These are phyloP conservation scores for Cuniculus paca DNA, from an alignment of 2,797 vertebrate genomes.

Conservation along the genomic window DNA sequence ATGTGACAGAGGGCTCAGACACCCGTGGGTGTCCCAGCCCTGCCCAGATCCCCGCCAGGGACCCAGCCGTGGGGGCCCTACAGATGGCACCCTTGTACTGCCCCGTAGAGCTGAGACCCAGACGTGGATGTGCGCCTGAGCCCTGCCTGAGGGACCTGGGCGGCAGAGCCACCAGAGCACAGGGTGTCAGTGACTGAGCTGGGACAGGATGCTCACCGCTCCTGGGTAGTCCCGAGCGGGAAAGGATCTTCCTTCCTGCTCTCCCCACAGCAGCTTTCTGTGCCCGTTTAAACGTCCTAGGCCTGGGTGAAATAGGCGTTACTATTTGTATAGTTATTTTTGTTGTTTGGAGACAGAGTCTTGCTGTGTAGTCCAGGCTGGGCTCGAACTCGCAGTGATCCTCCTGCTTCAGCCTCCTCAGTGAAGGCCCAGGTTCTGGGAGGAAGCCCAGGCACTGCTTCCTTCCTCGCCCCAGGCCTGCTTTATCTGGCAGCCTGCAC, in stretches of 20 bases:
- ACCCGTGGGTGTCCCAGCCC: neutral
- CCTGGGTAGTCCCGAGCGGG: neutral
- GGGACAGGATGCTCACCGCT: neutral
- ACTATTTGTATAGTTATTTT: neutral
- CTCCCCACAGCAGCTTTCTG: neutral
- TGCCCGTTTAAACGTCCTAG: accelerated
- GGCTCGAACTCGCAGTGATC: neutral
- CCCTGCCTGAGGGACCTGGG: neutral
- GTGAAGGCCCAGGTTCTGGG: neutral
- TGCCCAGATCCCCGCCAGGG: too few species aligned
- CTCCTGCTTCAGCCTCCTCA: neutral
- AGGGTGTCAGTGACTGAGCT: neutral
- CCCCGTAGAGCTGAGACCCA: neutral
- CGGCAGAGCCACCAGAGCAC: neutral
- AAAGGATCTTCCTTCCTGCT: neutral
- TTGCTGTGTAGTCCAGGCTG: neutral
- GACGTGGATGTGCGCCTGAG: neutral
- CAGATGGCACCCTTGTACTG: too few species aligned
- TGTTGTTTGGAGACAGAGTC: neutral
- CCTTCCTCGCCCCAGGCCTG: constrained; percentile 52
- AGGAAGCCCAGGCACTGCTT: neutral
- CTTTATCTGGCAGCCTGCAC: constrained; percentile 70
- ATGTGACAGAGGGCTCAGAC: too few species aligned
- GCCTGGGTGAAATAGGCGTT: neutral
- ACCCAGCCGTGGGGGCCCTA: too few species aligned